A percentile compares a stretch with the other conserved stretches of the same genome.
Evolutionary conservation across 1,140 invertebrate genomes (phyloP).

Genomic region (Bradysia coprophila): DNA sequence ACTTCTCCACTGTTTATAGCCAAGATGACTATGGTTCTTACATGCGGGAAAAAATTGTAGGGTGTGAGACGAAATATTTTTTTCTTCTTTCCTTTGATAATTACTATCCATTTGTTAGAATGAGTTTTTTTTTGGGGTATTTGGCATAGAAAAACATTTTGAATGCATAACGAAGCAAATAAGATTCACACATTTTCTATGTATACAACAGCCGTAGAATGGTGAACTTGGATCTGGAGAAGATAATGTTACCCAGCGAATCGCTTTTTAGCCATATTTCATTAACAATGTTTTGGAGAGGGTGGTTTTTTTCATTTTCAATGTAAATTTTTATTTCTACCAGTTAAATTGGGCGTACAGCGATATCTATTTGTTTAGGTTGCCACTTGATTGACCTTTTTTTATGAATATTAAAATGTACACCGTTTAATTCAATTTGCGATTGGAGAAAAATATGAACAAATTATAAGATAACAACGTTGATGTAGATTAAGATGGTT

Average conservation of each 20-base stretch:
- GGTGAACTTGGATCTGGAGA: no score
- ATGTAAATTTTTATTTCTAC: not conserved
- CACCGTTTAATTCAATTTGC: not conserved
- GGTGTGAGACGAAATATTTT: not conserved
- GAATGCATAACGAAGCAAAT: no score
- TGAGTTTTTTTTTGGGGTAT: no score
- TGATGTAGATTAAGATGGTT: no score
- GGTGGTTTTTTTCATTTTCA: not conserved
- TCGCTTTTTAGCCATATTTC: no score
- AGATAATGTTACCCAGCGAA: no score
- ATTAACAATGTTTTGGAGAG: no score
- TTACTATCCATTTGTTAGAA: not conserved
- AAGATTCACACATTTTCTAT: no score
- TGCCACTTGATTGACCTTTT: not conserved
- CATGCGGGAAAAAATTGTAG: not conserved
- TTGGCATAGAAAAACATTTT: no score
- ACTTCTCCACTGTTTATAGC: not conserved
- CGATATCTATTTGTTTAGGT: not conserved
- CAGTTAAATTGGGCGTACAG: not conserved
- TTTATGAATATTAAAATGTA: not conserved
- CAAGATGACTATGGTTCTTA: not conserved
- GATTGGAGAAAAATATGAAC: no score
- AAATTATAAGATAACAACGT: no score
- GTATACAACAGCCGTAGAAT: no score
- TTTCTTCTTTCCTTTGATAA: not conserved